Base-by-base conservation (phyloP, 2,113 vertebrate genomes). In the Strigops habroptila region DNA sequence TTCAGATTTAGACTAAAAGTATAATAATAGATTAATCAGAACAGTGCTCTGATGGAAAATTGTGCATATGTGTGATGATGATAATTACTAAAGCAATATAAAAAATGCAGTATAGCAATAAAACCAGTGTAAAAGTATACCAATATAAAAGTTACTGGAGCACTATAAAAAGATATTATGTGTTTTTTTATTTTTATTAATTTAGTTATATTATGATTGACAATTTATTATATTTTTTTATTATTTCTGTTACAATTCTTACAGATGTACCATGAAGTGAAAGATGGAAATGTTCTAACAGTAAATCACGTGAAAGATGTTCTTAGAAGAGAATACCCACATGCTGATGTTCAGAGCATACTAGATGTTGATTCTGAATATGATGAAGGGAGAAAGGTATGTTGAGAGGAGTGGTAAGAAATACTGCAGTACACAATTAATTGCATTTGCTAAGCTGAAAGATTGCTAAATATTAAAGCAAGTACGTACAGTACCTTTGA, bases 251-350 rank as follows among this genome's bases (percentile, higher is more conserved):
- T 87, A 49, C 3, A 88, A 63, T 95, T 97, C 97, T 96, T 96
- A 83, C 97, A 99, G 99, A 97, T 99, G 95, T 99, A 99, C 91
- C 96, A 97, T 83, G 97, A 98, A 96, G 88, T 99, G 53, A 96
- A 98, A 51, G 96, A 86, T 21, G 97, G 98, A 65, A 96, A 95
- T 70, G 73, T 93, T 41, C 96, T 99, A 78, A 98, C 98, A 91
- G 98, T 98, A 67, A 98, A 98, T 30, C 96, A 97, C 16, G 98
- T 99, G 86, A 97, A 98, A 82, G 92, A 51, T 41, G 92, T 98
- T 96, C 97, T 99, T 73, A 98, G 98, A 91, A 98, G 90, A 25
- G 96, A 98, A 91, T 99, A 98, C 96, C 99, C 99, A 67, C 96
- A 97, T 53, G 98, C 98, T 93, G 97, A 98, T 75, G 64, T 98